Evolutionary conservation across 2,888 invertebrate genomes (phyloP).

Genomic region (Aleiodes alternator): DNA sequence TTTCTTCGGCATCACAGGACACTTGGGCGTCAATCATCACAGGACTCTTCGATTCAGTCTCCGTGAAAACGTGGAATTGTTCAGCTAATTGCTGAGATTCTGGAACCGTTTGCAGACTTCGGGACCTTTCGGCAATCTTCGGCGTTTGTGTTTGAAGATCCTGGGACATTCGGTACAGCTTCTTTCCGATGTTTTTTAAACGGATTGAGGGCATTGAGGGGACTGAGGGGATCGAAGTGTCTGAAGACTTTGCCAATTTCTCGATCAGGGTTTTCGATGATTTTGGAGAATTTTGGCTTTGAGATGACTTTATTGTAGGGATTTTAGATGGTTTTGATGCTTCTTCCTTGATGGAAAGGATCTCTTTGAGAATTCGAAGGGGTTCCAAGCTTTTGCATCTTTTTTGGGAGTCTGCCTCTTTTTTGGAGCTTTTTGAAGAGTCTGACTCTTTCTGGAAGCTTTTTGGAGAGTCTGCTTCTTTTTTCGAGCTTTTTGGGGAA

Average conservation of each 20-base stretch:
- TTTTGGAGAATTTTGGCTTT: conserved; percentile 13
- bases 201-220: not conserved
- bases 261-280: conserved; percentile 44
- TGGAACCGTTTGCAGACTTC: conserved; percentile 25
- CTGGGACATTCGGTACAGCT: not conserved
- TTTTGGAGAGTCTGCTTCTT: not conserved
- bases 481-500: too few relatives aligned
- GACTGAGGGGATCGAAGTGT: conserved; percentile 38
- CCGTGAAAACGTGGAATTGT: conserved; percentile 27
- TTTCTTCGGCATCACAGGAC: conserved; percentile 37
- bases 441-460: conserved; percentile 19
- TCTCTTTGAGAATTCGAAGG: conserved; percentile 52
- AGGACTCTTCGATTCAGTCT: conserved; percentile 29
- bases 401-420: not conserved
- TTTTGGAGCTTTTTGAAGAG: not conserved
- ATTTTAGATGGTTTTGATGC: conserved; percentile 36
- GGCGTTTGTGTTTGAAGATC: conserved; percentile 21
- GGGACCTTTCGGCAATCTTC: conserved; percentile 18
- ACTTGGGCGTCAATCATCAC: not conserved
- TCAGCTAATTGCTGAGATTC: conserved; percentile 2
- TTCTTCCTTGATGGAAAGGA: conserved; percentile 48
- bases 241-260: conserved; percentile 45
- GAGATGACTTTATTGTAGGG: conserved; percentile 18
- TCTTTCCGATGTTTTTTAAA: not conserved
- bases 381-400: conserved; percentile 47